A percentile compares a stretch with the other conserved stretches of the same genome.
Conservation (phyloP, 2,797 vertebrate genomes). For the Lacerta bilineata region DNA sequence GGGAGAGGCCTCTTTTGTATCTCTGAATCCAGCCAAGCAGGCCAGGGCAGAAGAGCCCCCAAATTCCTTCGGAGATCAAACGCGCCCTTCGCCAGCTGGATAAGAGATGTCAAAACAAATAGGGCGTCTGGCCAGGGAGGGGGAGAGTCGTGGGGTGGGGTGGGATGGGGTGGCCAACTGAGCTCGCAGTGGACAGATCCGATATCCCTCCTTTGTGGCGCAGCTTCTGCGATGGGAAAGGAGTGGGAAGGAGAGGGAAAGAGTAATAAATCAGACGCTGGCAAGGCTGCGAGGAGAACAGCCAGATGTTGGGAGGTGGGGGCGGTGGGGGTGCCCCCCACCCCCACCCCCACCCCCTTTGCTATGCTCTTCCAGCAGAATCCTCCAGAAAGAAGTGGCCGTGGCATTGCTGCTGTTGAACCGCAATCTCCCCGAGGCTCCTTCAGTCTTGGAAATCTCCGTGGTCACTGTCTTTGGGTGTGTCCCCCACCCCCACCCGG, state of each 20-base stretch:
- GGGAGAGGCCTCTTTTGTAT: not conserved
- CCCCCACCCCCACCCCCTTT: no score
- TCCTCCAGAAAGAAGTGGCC: no score
- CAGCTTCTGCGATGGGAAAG: not conserved
- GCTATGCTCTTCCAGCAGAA: no score
- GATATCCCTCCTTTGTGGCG: constrained; percentile 4
- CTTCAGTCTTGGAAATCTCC: no score
- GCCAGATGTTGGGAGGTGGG: not conserved
- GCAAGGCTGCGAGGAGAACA: not conserved
- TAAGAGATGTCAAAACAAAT: constrained; percentile 13
- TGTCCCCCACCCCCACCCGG: no score
- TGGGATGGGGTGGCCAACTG: not conserved
- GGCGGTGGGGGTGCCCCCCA: no score
- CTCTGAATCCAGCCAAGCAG: not conserved
- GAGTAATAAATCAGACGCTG: constrained; percentile 1
- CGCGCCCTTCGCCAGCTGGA: not conserved
- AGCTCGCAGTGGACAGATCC: not conserved
- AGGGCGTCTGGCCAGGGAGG: not conserved
- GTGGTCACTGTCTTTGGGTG: no score
- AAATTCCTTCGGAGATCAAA: constrained; percentile 14
- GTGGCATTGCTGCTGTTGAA: no score
- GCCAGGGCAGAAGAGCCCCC: no score
- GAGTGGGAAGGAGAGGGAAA: not conserved
- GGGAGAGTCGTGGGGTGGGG: no score
- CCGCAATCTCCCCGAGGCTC: no score